Conservation (phyloP, 2,888 invertebrate genomes). For the Pemphredon lugubris region DNA sequence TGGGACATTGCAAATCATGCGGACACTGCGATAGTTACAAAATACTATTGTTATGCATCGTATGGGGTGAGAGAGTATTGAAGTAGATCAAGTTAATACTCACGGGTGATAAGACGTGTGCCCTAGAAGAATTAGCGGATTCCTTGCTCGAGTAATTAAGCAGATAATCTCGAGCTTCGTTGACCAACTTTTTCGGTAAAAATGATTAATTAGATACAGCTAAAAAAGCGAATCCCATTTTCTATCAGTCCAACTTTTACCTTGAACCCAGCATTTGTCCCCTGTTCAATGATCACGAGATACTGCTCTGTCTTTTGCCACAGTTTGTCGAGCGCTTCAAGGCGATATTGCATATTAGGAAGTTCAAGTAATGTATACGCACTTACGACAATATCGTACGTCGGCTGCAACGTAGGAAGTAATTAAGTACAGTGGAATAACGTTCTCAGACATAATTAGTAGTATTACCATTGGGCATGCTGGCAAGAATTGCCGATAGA, state of each 20-base stretch:
- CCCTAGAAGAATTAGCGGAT: slow-evolving; percentile 78
- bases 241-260: slow-evolving; percentile 76
- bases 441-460: slow-evolving; percentile 5
- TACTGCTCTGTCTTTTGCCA: slow-evolving; percentile 94
- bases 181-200: slow-evolving; percentile 82
- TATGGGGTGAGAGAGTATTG: too few species aligned
- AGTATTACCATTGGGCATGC: slow-evolving; percentile 82
- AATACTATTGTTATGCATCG: slow-evolving; percentile 1
- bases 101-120: slow-evolving; percentile 90
- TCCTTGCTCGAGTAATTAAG: slow-evolving; percentile 81
- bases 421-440: background rate
- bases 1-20: slow-evolving; percentile 90
- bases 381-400: slow-evolving; percentile 91
- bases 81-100: slow-evolving; percentile 77
- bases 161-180: slow-evolving; percentile 92
- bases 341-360: slow-evolving; percentile 85
- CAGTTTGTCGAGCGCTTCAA: slow-evolving; percentile 88
- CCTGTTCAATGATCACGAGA: slow-evolving; percentile 92
- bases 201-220: background rate
- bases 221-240: background rate
- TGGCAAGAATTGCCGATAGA: slow-evolving; percentile 92
- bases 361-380: slow-evolving; percentile 92
- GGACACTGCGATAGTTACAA: slow-evolving; percentile 85
- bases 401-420: slow-evolving; percentile 79
- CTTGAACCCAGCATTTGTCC: slow-evolving; percentile 90